Evolutionary conservation across 2,113 vertebrate species (phyloP).

Genomic region (Hippocampus comes): DNA sequence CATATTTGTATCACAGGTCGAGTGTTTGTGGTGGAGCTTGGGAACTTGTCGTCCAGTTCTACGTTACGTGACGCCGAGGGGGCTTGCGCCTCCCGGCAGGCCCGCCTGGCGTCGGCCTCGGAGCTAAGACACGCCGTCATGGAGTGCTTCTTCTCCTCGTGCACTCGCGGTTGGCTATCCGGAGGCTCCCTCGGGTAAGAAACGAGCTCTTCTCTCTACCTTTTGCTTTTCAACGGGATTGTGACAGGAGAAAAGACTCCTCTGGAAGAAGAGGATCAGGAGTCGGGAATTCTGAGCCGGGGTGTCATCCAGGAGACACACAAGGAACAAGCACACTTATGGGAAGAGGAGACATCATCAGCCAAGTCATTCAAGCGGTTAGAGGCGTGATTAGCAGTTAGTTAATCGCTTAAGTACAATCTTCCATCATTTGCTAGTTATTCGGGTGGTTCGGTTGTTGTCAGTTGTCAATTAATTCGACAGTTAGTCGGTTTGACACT

Average conservation of each 20-base stretch:
- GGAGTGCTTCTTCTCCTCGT: constrained; percentile 80
- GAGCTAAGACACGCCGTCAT: constrained; percentile 81
- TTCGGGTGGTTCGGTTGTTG: too few relatives aligned
- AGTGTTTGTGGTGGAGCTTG: constrained; percentile 80
- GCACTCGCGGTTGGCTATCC: constrained; percentile 84
- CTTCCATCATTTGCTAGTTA: too few relatives aligned
- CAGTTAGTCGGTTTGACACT: too few relatives aligned
- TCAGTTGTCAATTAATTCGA: too few relatives aligned
- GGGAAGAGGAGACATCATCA: too few relatives aligned
- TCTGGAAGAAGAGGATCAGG: constrained; percentile 41
- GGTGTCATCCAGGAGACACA: constrained; percentile 63
- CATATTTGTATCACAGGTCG: constrained; percentile 71
- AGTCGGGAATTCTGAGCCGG: constrained; percentile 66
- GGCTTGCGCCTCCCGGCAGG: constrained; percentile 74
- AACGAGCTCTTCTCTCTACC: not conserved
- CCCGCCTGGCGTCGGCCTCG: constrained; percentile 79
- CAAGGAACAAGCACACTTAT: constrained; percentile 6
- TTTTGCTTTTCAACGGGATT: not conserved
- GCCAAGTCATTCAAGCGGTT: not conserved
- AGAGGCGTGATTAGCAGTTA: not conserved
- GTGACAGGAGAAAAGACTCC: constrained; percentile 52
- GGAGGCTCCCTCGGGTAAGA: constrained; percentile 84
- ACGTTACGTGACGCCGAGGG: constrained; percentile 72
- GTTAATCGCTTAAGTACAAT: too few relatives aligned
- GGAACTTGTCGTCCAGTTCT: constrained; percentile 74